Evolutionary conservation across 2,888 invertebrate species (phyloP), one percentile per base, ranked within the genome.

Genomic region (Taphrorychus bicolor): DNA sequence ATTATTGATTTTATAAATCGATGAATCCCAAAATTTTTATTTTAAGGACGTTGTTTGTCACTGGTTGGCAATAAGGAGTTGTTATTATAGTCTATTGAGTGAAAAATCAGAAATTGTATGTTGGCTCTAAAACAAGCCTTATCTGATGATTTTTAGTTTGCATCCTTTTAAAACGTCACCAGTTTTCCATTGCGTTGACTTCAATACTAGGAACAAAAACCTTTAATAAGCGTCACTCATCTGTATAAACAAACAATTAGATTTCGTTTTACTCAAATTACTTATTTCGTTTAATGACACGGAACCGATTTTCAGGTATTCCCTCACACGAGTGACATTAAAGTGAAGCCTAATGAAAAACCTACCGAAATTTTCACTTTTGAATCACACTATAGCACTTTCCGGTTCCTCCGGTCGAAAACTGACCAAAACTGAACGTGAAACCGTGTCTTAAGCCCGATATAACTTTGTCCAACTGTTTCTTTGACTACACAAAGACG

Each of bases 361-460:
- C 51, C 21, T 18, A 51, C 51, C 51, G 51, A 51, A 51, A 51
- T 19, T 19, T 51, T 5, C 18, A 51, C 21, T 18, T 5, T n/a
- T n/a, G 19, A 51, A 19, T 51, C 51, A 51, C 51, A n/a, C 21
- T 11, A 5, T 11, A 42, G 7, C 42, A 57, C 57, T 42, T 49
- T 18, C 18, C 21, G 60, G 60, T 60, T 42, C 19, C 23, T 18
- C 18, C 21, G 60, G 60, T 60, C 60, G 41, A 42, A 23, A 60
- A 52, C 9, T 52, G 60, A 60, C 60, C 60, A 52, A 60, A 41
- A 32, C n/a, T 23, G 14, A 17, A 4, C 24, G 9, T 42, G 14
- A 54, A 60, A 58, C 32, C 32, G 7, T 32, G 32, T 32, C 32
- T 32, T 32, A 32, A 32, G n/a, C n/a, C n/a, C n/a, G n/a, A n/a